Evolutionary conservation across 2,888 invertebrate genomes (phyloP), one percentile per base, ranked within the genome.

Genomic region (Melinaea menophilus): DNA sequence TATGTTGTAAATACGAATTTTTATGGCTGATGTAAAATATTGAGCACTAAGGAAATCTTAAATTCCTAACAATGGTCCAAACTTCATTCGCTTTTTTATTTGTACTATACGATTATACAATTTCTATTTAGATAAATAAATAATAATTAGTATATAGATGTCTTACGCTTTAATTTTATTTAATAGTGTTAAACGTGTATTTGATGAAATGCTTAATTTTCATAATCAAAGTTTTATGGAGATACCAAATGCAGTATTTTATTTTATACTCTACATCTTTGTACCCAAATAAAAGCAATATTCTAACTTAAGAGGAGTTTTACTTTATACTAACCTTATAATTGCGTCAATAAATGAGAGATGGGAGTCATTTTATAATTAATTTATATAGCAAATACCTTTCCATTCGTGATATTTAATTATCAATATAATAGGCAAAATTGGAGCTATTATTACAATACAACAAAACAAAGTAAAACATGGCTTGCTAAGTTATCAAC

Each of bases 201-300:
- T 88, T 88, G 88, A 85, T 86, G 73, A 82, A 86, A 85, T 85
- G 89, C 89, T 89, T 90, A 86, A 85, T 88, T 88, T 88, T 86
- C 88, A 85, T 90, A 88, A 86, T 88, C 81, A 82, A 87, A 82
- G 81, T 86, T 88, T 88, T 88, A 86, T 85, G 86, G 82, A 79
- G 85, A 89, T 89, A 90, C 90, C 89, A 88, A 89, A 90, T 88
- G 89, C 89, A 90, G 89, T 89, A 89, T 89, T 90, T 90, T 89
- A 88, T 89, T 90, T 90, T 88, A 83, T 88, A 89, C 80, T 89
- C 86, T 88, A 88, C 87, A 86, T 85, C 88, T 89, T 88, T 90
- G 83, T 89, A 90, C 86, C 88, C 88, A 79, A 89, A 88, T 88
- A 90, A 88, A 89, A 85, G 82, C 87, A 88, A 86, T 88, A 87